Percentiles rank a stretch among this genome's conserved stretches.
Evolutionary conservation across 2,888 invertebrate species (phyloP).

Genomic region (Cosmia pyralina): DNA sequence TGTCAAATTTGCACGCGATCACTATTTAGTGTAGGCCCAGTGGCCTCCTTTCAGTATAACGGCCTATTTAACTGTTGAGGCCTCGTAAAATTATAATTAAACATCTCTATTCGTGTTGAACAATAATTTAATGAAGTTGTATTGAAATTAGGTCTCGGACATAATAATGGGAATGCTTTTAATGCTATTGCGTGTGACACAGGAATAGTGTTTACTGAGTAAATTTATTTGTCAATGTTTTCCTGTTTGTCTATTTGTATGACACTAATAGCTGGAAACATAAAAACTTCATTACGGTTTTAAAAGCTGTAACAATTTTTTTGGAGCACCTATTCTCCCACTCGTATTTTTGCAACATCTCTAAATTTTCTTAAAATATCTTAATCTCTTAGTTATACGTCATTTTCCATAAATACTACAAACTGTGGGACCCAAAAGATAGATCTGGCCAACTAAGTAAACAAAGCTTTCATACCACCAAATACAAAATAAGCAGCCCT

Average conservation of each 20-base stretch:
- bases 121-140: constrained; percentile 49
- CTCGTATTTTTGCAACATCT: constrained; percentile 13
- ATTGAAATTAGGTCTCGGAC: constrained; percentile 42
- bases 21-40: constrained; percentile 58
- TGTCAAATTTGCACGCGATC: constrained; percentile 62
- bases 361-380: not conserved
- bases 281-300: constrained; percentile 18
- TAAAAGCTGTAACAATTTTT: constrained; percentile 14
- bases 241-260: constrained; percentile 48
- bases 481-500: not conserved
- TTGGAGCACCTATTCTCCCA: not conserved
- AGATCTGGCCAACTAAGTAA: not conserved
- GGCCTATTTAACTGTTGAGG: constrained; percentile 58
- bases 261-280: constrained; percentile 24
- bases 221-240: constrained; percentile 47
- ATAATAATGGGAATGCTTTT: constrained; percentile 56
- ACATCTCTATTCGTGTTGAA: constrained; percentile 48
- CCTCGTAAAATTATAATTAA: constrained; percentile 61
- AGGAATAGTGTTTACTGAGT: constrained; percentile 31
- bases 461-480: not conserved
- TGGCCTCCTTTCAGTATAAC: constrained; percentile 54
- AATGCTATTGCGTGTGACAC: constrained; percentile 39
- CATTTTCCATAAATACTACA: not conserved
- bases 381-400: not conserved
- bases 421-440: not conserved